Conservation (phyloP, 1,140 invertebrate species). For the Battus philenor region DNA sequence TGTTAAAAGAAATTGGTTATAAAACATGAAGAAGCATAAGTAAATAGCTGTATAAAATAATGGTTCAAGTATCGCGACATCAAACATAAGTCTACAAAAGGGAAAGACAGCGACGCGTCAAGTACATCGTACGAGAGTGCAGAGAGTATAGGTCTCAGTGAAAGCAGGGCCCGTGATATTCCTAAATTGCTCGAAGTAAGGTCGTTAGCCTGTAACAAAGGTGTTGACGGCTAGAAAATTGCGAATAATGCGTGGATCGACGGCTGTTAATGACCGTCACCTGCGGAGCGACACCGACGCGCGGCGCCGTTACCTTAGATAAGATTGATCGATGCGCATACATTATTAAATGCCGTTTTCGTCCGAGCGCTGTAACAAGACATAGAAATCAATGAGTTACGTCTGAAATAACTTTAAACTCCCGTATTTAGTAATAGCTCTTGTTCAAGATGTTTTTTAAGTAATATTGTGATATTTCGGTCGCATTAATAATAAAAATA, state of each 20-base stretch:
- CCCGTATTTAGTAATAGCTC: too few relatives aligned
- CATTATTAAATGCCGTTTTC: constrained; percentile 8
- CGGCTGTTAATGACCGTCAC: constrained; percentile 10
- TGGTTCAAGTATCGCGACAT: too few relatives aligned
- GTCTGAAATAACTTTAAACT: too few relatives aligned
- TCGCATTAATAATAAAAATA: too few relatives aligned
- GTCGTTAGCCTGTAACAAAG: constrained; percentile 28
- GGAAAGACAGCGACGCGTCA: constrained; percentile 30
- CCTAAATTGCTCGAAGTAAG: constrained; percentile 50
- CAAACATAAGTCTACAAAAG: too few relatives aligned
- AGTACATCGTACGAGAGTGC: constrained; percentile 4
- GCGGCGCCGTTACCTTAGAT: not conserved
- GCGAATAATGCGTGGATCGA: constrained; percentile 46
- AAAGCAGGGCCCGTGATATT: constrained; percentile 53
- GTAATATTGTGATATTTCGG: too few relatives aligned
- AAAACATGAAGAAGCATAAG: too few relatives aligned
- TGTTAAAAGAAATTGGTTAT: too few relatives aligned
- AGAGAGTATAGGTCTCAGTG: constrained; percentile 24
- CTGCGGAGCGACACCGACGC: not conserved
- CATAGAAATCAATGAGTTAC: too few relatives aligned
- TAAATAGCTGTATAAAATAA: too few relatives aligned
- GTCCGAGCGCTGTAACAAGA: constrained; percentile 1
- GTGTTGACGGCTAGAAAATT: constrained; percentile 30
- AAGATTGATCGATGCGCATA: constrained; percentile 11
- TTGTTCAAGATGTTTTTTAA: too few relatives aligned